Evolutionary conservation across 2,888 invertebrate genomes (phyloP).

Genomic region (Allophyes oxyacanthae): DNA sequence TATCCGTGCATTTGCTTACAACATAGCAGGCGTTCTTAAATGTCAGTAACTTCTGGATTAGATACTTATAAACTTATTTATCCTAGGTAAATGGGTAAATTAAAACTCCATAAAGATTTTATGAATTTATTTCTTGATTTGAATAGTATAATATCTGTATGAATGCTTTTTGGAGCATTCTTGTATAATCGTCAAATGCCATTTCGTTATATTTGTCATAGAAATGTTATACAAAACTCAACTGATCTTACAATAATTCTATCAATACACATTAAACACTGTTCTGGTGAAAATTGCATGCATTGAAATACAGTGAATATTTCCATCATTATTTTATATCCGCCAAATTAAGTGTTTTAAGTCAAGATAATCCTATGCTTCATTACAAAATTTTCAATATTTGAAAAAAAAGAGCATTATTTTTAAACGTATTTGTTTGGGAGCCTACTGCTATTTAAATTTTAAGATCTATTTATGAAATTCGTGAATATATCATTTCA

Average conservation of each 20-base stretch:
- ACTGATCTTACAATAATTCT: constrained; percentile 79
- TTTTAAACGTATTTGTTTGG: constrained; percentile 28
- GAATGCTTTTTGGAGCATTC: constrained; percentile 83
- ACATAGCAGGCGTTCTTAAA: no score
- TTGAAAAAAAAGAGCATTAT: constrained; percentile 31
- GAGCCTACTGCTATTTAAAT: constrained; percentile 33
- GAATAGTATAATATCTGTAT: constrained; percentile 84
- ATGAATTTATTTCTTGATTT: constrained; percentile 85
- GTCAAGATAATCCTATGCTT: constrained; percentile 42
- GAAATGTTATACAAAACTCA: constrained; percentile 87
- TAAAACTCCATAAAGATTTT: constrained; percentile 72
- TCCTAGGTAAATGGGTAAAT: constrained; percentile 47
- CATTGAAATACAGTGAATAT: constrained; percentile 42
- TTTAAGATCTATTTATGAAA: constrained; percentile 40
- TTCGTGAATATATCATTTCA: constrained; percentile 47
- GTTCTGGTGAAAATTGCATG: constrained; percentile 63
- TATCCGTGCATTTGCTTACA: no score
- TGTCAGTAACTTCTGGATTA: no score
- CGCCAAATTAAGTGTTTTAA: constrained; percentile 42
- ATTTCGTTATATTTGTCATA: constrained; percentile 80
- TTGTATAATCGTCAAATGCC: constrained; percentile 83
- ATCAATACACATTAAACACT: constrained; percentile 67
- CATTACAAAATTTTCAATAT: constrained; percentile 42
- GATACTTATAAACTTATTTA: background rate
- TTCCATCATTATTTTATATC: constrained; percentile 34